phyloP scores from a whole-genome alignment of 2,113 vertebrate genomes.

The Gavialis gangeticus region DNA sequence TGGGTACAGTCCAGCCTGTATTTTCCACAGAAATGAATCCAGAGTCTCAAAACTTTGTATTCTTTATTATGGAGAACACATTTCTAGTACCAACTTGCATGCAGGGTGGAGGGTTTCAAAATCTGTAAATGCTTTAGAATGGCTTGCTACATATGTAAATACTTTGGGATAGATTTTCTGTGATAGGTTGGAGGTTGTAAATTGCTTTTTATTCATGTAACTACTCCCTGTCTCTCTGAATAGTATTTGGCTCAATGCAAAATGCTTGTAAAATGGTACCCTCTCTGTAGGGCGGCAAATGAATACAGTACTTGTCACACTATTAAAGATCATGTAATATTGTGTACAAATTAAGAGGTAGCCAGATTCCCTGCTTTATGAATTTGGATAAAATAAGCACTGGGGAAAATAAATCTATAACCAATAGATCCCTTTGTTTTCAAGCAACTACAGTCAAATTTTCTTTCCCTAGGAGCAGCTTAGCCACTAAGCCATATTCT shows the following conservation, averaged over 20 bases:
- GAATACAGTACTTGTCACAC: background rate
- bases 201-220: background rate
- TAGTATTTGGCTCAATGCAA: background rate
- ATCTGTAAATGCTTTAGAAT: background rate
- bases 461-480: background rate
- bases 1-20: background rate
- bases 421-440: no score
- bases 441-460: background rate
- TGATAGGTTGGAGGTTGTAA: background rate
- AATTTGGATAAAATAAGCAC: background rate
- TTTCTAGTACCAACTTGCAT: background rate
- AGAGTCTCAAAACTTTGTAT: background rate
- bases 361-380: background rate
- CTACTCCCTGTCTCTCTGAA: background rate
- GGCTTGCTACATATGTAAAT: background rate
- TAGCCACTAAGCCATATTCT: rapidly evolving
- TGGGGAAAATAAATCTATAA: background rate
- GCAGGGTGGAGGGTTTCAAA: background rate
- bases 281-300: background rate
- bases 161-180: background rate
- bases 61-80: background rate
- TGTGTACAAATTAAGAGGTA: background rate
- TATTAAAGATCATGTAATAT: background rate
- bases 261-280: background rate
- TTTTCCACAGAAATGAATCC: background rate